Evolutionary conservation across 2,888 invertebrate genomes (phyloP), one percentile per base, ranked within the genome.

Genomic region (Marronus borbonicus): DNA sequence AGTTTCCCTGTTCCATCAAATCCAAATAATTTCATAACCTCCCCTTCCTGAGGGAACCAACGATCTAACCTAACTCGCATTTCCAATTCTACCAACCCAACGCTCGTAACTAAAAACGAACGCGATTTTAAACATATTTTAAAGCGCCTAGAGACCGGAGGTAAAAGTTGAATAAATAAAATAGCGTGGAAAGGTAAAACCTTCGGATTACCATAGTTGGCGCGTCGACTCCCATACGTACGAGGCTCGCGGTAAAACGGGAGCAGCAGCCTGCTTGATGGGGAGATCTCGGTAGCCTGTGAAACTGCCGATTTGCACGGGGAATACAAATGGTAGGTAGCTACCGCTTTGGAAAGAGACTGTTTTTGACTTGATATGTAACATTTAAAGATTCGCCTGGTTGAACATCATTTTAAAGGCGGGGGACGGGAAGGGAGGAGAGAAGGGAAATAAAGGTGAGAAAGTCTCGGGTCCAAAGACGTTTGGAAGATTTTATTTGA

Each of bases 241-340:
- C 31, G 65, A 39, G 39, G 65, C 5, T 65, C 10, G 14, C 17
- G 14, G 17, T 39, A 17, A 14, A 31, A 65, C 17, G 39, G 39
- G 39, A 65, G 14, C 31, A 14, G 8, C 39, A 17, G 10, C 65
- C 36, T 14, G 28, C 17, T 17, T 36, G 36, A 39, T 7, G 39
- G 17, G 82, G 82, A 78, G 84, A 83, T 84, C 85, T 85, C 86
- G n/a, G 86, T 85, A 85, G 86, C 84, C 86, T 85, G 86, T 85
- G 85, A 87, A 87, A 87, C 85, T 86, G 85, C 84, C 82, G 83
- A 78, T 81, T 78, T 83, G 83, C 81, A 78, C 70, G 81, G 80
- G 81, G 86, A 86, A 86, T 86, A 86, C 86, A 86, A 86, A 86
- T 86, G 85, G 84, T 5, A 36, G 5, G 5, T 36, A 36, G 31